phyloP scores from a whole-genome alignment of 2,113 vertebrate genomes.

The Tautogolabrus adspersus region DNA sequence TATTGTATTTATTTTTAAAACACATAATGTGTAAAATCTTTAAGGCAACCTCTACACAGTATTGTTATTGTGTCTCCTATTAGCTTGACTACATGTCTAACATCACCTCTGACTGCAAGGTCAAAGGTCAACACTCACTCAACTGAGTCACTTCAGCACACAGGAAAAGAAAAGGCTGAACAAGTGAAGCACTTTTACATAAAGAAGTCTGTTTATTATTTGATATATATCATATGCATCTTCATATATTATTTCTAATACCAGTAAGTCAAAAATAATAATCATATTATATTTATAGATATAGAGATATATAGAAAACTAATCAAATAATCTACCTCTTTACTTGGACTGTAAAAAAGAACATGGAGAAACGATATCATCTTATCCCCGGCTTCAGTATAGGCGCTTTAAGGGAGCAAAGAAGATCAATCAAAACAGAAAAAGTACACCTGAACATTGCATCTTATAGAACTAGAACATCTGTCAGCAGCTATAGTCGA shows the following conservation, averaged over 20 bases:
- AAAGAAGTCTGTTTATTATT: constrained; percentile 85
- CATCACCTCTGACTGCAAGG: neutral
- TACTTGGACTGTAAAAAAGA: constrained; percentile 82
- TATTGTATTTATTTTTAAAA: too few species aligned
- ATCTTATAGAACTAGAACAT: constrained; percentile 80
- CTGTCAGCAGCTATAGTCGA: constrained; percentile 79
- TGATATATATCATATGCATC: constrained; percentile 80
- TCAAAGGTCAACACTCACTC: constrained; percentile 25
- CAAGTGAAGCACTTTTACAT: constrained; percentile 72
- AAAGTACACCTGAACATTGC: constrained; percentile 80
- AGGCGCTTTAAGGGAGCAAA: constrained; percentile 76
- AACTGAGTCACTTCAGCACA: neutral
- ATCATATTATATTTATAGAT: constrained; percentile 79
- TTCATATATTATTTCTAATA: constrained; percentile 85
- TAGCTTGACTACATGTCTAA: neutral
- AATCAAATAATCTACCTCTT: constrained; percentile 85
- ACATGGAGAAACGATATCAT: constrained; percentile 77
- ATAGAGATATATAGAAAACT: constrained; percentile 85
- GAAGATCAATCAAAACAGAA: constrained; percentile 76
- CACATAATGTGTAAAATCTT: too few species aligned
- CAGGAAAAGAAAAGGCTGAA: constrained; percentile 36
- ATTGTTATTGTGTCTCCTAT: neutral
- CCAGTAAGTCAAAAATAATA: constrained; percentile 87
- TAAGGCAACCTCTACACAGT: too few species aligned
- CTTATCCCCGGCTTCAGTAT: constrained; percentile 78